Conservation (phyloP, 2,797 vertebrate species). For the Discoglossus pictus region DNA sequence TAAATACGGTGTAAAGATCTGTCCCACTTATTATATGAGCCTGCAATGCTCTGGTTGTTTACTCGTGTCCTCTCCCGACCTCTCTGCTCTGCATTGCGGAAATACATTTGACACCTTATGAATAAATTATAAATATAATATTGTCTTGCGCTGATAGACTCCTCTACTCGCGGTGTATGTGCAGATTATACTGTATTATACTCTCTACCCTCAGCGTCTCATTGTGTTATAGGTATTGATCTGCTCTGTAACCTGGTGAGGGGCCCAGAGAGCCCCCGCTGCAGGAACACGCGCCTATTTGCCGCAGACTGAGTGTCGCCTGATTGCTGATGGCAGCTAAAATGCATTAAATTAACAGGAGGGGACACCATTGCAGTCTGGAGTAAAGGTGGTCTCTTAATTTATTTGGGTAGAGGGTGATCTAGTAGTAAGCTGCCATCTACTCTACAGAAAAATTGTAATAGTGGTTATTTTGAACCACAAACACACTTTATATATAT, state of each 20-base stretch:
- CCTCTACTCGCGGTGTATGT: neutral
- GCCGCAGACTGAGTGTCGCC: neutral
- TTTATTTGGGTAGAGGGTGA: no score
- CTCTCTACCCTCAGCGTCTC: neutral
- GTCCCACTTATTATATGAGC: no score
- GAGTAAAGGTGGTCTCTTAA: neutral
- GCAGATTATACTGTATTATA: neutral
- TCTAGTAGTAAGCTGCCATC: no score
- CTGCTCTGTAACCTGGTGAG: slow-evolving; percentile 23
- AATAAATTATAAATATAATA: slow-evolving; percentile 39
- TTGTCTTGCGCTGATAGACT: neutral
- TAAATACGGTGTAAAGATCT: slow-evolving; percentile 18
- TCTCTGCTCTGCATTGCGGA: slow-evolving; percentile 32
- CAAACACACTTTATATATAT: no score
- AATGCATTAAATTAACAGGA: slow-evolving; percentile 1
- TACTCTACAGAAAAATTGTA: no score
- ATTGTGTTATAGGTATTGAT: slow-evolving; percentile 39
- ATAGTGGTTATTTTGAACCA: no score
- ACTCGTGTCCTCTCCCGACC: neutral
- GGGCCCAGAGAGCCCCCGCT: slow-evolving; percentile 17
- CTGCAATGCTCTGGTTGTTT: no score
- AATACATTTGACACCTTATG: neutral
- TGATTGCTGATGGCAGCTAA: slow-evolving; percentile 23
- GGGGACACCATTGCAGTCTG: neutral
- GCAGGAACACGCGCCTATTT: slow-evolving; percentile 20